These are phyloP conservation scores for Harmothoe impar DNA, from an alignment of 2,888 invertebrate species.

Conservation along the genomic window DNA sequence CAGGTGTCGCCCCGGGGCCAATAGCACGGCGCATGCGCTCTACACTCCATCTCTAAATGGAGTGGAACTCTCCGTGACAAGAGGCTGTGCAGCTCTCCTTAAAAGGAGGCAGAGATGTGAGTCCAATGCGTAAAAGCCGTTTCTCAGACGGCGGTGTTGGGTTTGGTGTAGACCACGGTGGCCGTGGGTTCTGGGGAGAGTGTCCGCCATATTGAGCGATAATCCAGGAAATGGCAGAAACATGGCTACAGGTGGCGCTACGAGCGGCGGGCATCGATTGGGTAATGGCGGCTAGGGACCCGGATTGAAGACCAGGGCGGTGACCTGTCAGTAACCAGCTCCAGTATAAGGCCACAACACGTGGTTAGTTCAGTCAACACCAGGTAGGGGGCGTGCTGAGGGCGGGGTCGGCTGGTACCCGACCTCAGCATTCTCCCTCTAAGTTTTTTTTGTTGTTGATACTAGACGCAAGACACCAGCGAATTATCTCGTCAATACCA, in stretches of 20 bases:
- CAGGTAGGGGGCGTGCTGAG: conserved; percentile 11
- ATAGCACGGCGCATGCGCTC: not conserved
- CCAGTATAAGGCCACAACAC: not conserved
- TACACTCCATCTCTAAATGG: conserved; percentile 24
- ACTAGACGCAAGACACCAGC: not conserved
- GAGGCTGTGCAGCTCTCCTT: not conserved
- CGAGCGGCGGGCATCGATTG: not conserved
- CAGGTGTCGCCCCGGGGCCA: not conserved
- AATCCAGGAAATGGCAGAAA: conserved; percentile 10
- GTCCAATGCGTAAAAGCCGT: not conserved
- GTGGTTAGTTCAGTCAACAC: not conserved
- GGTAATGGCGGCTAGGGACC: conserved; percentile 26
- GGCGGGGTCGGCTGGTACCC: not conserved
- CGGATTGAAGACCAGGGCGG: not conserved
- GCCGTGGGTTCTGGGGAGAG: not conserved
- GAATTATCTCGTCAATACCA: not conserved
- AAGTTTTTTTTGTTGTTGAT: not conserved
- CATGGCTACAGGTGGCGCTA: not conserved
- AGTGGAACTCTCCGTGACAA: not conserved
- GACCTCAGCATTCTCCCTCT: not conserved
- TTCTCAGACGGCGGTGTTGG: not conserved
- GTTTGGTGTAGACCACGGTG: too few relatives aligned
- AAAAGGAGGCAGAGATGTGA: not conserved
- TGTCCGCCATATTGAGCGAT: conserved; percentile 20
- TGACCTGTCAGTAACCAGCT: not conserved